phyloP scores from a whole-genome alignment of 2,797 vertebrate species.

The Hemitrygon akajei region DNA sequence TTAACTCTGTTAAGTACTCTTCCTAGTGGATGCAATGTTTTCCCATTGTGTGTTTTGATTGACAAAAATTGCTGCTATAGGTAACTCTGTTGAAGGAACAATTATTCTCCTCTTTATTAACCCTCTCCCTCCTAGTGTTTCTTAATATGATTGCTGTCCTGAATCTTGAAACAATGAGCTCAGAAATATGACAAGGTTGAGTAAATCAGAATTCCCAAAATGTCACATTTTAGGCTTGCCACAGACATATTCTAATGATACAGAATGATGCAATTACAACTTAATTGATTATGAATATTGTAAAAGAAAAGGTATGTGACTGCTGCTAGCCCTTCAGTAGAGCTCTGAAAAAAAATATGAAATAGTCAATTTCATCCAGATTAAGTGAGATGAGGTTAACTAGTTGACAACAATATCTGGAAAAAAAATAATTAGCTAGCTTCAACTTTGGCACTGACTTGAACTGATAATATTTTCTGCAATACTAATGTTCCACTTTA shows the following conservation, averaged over 20 bases:
- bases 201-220: conserved; percentile 26
- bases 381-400: conserved; percentile 31
- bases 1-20: conserved; percentile 35
- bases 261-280: conserved; percentile 31
- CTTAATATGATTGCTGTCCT: not conserved
- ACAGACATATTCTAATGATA: conserved; percentile 26
- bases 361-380: conserved; percentile 29
- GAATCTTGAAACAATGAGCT: conserved; percentile 16
- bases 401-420: conserved; percentile 32
- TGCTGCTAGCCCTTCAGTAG: not conserved
- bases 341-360: conserved; percentile 10
- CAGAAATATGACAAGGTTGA: not conserved
- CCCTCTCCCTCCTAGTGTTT: conserved; percentile 36
- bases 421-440: conserved; percentile 32
- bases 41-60: conserved; percentile 16
- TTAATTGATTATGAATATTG: conserved; percentile 37
- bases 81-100: conserved; percentile 33
- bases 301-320: not conserved
- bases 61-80: conserved; percentile 8
- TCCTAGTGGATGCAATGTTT: conserved; percentile 31
- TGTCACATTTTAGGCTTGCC: not conserved
- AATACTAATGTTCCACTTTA: not conserved
- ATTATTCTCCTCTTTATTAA: conserved; percentile 36
- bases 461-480: not conserved
- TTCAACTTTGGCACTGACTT: conserved; percentile 35